Evolutionary conservation across 2,797 vertebrate species (phyloP), one percentile per base, ranked within the genome.

Genomic region (Smutsia gigantea): DNA sequence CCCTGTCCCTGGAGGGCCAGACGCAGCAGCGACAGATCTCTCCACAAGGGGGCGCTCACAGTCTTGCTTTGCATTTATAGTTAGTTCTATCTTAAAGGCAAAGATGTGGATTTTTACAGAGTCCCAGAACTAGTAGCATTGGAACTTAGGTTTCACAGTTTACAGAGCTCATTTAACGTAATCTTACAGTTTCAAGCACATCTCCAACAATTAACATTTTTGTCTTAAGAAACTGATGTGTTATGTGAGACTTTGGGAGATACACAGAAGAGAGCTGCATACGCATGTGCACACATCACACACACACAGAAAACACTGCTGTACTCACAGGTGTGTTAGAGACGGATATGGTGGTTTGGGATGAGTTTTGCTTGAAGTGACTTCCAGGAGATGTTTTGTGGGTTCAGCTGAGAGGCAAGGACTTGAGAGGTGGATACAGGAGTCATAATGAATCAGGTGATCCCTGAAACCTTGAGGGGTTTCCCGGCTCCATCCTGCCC

Each of bases 21-120:
- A 49, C 34, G 2, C 8, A 4, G 7, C 42, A 13, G 46, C 31
- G 0, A 2, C 18, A 75, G 55, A 66, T 55, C 75, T 69, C 3
- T 87, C 97, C 97, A 97, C 97, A 78, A 96, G 97, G 96, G 96
- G 97, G 97, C 82, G 82, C 96, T 61, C 95, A 63, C 15, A 55
- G 66, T 3, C 95, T 85, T 31, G 21, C 63, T 93, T 95, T 88
- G 57, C 46, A 34, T 79, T 82, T 13, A 17, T 4, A 29, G 39
- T 29, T 23, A 14, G 9, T 68, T 85, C 75, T 59, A 0, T 25
- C 31, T 87, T 5, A 27, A 46, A 86, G 25, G 61, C 39, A 51
- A 93, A 77, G 85, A 49, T 13, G 37, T 18, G n/a, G 69, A 66
- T 53, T 91, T 86, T 63, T 55, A 29, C 66, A 27, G 78, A 84